Base-by-base conservation (phyloP, 2,888 invertebrate species). In the Sinohyriopsis cumingii region DNA sequence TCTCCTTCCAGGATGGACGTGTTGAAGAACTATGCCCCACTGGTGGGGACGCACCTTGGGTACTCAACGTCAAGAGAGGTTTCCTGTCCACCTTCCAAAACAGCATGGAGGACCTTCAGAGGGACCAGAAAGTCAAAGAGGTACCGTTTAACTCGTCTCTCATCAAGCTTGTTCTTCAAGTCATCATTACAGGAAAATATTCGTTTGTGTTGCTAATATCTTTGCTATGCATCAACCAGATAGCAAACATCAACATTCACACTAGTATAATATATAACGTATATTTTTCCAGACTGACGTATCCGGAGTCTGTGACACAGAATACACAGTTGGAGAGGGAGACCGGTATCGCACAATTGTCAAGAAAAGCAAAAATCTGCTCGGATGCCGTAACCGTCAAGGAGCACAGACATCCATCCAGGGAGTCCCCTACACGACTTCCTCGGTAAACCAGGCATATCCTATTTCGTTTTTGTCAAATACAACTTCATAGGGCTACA, bases 11-110 rank as follows among this genome's bases (percentile, higher is more conserved):
- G 81, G 94, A 94, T 89, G 97, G 97, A 3, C 92, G 93, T 76
- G 89, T 96, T 59, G 94, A 94, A 63, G 91, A 94, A 12, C 93
- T 98, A 79, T 98, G 97, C 87, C 91, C 94, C 0, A 93, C 94
- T 71, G 93, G 91, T 0, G 96, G 96, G 85, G 97, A 98, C 86
- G 93, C 93, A 0, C 92, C 93, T 25, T 94, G 94, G 86, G 94
- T 95, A 0, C 93, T 97, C 67, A 97, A 98, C 91, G 93, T 97
- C 88, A 98, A 98, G 91, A 93, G 97, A 77, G 97, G 95, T 5
- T 92, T 97, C 77, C 93, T 96, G 69, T 96, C 97, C 0, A 92
- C 95, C 85, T 92, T 97, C 73, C 97, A 97, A 88, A 97, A 96
- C 88, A 94, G 94, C 75, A 96, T 96, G 96, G 92, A 84, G 6